Evolutionary conservation across 2,113 vertebrate genomes (phyloP).

Genomic region (Istiophorus platypterus): DNA sequence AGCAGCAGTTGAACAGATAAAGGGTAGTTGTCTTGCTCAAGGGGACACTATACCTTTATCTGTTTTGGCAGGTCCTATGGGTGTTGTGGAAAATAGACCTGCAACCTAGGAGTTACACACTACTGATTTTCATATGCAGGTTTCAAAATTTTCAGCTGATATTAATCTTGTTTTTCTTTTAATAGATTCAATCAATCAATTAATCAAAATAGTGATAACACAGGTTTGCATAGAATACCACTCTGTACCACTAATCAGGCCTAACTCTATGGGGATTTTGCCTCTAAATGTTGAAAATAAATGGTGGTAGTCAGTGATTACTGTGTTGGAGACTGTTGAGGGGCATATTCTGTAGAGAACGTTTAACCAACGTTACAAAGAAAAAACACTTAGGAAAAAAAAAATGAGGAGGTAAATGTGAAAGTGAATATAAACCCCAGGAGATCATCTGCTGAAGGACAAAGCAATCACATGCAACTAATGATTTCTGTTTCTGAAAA

Average conservation of each 20-base stretch:
- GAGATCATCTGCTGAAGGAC: constrained; percentile 60
- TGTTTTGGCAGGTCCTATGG: not conserved
- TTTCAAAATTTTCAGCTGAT: constrained; percentile 7
- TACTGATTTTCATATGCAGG: constrained; percentile 18
- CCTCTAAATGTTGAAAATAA: not conserved
- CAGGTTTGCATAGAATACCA: not conserved
- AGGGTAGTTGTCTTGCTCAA: constrained; percentile 12
- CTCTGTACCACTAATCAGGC: not conserved
- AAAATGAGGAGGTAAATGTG: constrained; percentile 61
- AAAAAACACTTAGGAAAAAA: not conserved
- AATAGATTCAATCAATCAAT: constrained; percentile 6
- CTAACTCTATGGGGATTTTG: not conserved
- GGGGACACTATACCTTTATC: constrained; percentile 27
- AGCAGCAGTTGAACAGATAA: constrained; percentile 17
- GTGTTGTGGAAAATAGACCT: constrained; percentile 15
- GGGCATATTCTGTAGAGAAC: not conserved
- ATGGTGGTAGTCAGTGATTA: not conserved
- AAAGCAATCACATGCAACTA: constrained; percentile 48
- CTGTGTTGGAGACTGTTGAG: not conserved
- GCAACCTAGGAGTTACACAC: constrained; percentile 5
- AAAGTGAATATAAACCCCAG: constrained; percentile 68
- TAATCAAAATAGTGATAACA: not conserved
- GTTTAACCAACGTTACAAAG: constrained; percentile 3
- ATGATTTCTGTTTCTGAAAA: constrained; percentile 29
- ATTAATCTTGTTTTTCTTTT: constrained; percentile 18